These are phyloP conservation scores for Neoscelio sp. DNA, from an alignment of 2,888 invertebrate species.

Conservation along the genomic window DNA sequence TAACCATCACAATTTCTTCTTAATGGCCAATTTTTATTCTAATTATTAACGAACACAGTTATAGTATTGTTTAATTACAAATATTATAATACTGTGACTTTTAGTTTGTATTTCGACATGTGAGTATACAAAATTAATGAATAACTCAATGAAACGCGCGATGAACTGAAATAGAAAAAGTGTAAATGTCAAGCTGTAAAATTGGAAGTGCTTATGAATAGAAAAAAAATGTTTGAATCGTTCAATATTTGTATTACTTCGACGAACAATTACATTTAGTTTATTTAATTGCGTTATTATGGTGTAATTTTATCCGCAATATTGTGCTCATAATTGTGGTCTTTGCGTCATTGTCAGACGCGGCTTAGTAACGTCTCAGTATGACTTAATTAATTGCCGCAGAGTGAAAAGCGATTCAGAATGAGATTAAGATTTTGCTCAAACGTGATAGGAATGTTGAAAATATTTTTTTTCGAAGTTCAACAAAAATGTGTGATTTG, in stretches of 20 bases:
- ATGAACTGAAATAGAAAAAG: constrained; percentile 7
- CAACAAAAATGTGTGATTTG: too few species aligned
- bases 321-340: constrained; percentile 43
- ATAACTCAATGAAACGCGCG: constrained; percentile 19
- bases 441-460: constrained; percentile 26
- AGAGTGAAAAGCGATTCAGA: constrained; percentile 37
- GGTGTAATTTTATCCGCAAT: constrained; percentile 40
- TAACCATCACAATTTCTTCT: constrained; percentile 4
- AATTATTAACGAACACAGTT: not conserved
- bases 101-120: constrained; percentile 10
- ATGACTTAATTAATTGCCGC: constrained; percentile 49
- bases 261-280: constrained; percentile 26
- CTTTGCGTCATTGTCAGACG: constrained; percentile 50
- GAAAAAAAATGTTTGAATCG: constrained; percentile 7
- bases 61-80: constrained; percentile 10
- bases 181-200: constrained; percentile 33
- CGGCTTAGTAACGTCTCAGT: constrained; percentile 24
- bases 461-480: too few species aligned
- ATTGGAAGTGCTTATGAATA: not conserved
- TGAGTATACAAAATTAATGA: constrained; percentile 24
- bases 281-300: constrained; percentile 33
- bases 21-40: constrained; percentile 5
- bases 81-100: not conserved
- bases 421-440: constrained; percentile 42
- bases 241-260: constrained; percentile 22